Evolutionary conservation across 2,113 vertebrate genomes (phyloP).

Genomic region (Campylomormyrus tamandua): DNA sequence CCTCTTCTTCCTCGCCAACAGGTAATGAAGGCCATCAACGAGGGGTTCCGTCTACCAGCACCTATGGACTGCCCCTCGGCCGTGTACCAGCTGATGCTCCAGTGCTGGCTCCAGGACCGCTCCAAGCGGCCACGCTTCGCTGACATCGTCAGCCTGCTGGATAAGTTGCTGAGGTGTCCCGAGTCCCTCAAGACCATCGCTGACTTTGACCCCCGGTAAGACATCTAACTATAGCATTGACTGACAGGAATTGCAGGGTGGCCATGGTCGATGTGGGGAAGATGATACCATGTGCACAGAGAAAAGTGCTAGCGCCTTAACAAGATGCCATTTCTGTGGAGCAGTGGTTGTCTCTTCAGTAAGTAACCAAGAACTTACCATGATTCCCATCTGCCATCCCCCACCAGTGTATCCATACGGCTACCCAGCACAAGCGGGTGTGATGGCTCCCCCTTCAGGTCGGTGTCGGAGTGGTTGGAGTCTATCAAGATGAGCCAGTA

Average conservation of each 20-base stretch:
- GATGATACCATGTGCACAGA: not conserved
- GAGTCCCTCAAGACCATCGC: slow-evolving; percentile 83
- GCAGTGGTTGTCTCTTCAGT: not conserved
- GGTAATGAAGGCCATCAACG: slow-evolving; percentile 97
- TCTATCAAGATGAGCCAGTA: slow-evolving; percentile 96
- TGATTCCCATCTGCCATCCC: not conserved
- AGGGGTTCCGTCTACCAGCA: slow-evolving; percentile 86
- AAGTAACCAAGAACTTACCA: not conserved
- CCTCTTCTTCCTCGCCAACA: slow-evolving; percentile 34
- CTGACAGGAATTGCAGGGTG: not conserved
- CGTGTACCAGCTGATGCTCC: slow-evolving; percentile 93
- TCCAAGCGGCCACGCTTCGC: slow-evolving; percentile 78
- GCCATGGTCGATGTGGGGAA: not conserved
- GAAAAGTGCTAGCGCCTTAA: not conserved
- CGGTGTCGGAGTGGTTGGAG: slow-evolving; percentile 86
- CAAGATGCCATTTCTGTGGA: not conserved
- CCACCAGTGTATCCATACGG: slow-evolving; percentile 80
- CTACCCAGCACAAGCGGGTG: slow-evolving; percentile 87
- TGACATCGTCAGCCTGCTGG: slow-evolving; percentile 84
- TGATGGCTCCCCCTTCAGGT: slow-evolving; percentile 75
- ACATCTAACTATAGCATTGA: not conserved
- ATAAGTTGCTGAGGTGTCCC: slow-evolving; percentile 79
- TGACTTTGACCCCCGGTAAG: slow-evolving; percentile 85
- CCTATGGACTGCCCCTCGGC: slow-evolving; percentile 89
- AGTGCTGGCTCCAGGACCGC: slow-evolving; percentile 91